Percentiles rank a stretch among this genome's conserved stretches.
These are phyloP conservation scores for Vireo altiloquus DNA, from an alignment of 2,113 vertebrate species.

Conservation along the genomic window DNA sequence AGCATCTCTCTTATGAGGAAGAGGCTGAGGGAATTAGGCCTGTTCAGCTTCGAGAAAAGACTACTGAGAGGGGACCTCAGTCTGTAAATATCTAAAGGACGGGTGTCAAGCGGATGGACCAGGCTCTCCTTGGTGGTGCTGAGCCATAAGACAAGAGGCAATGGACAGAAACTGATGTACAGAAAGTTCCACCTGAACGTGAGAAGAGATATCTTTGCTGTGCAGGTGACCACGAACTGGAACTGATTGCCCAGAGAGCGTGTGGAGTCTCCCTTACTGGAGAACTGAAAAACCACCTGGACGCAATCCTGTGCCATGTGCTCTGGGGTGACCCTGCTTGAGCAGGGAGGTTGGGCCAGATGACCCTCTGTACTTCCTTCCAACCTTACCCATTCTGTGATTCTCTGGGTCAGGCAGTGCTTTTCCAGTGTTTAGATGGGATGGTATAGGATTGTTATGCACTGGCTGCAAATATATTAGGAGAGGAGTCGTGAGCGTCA, in stretches of 20 bases:
- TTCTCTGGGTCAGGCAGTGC: neutral
- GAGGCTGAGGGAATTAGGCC: neutral
- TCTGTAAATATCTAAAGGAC: no score
- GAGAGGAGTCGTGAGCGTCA: fast-evolving
- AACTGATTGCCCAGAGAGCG: neutral
- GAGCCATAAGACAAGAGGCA: neutral
- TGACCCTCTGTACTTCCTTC: neutral
- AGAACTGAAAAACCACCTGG: neutral
- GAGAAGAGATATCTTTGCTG: neutral
- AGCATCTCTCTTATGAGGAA: neutral
- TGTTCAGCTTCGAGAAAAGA: neutral
- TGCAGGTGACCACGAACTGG: neutral
- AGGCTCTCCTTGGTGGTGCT: neutral
- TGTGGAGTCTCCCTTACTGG: neutral
- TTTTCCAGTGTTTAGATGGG: fast-evolving
- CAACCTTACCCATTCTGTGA: neutral
- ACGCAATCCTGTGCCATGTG: neutral
- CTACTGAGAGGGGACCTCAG: neutral
- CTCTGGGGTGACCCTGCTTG: neutral
- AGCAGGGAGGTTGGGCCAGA: neutral
- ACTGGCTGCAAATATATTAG: fast-evolving
- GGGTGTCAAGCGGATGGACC: neutral
- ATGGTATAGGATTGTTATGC: fast-evolving
- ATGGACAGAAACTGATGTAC: neutral
- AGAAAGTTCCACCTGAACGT: neutral